Evolutionary conservation across 2,888 invertebrate genomes (phyloP).

Genomic region (Nebria salina): DNA sequence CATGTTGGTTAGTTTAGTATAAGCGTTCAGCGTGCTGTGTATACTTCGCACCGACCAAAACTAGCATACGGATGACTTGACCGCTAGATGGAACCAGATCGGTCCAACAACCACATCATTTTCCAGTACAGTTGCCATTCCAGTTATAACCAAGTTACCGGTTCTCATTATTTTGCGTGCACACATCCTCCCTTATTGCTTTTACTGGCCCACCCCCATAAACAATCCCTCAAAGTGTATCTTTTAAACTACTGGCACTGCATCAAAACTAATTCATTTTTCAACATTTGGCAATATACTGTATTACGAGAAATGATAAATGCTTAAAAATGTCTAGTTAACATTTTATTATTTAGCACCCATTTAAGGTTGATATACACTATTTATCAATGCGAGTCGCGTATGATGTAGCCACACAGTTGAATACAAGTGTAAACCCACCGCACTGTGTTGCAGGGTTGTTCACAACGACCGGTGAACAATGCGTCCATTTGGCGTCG

Average conservation of each 20-base stretch:
- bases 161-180: background rate
- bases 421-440: background rate
- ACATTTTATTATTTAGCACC: background rate
- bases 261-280: background rate
- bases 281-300: background rate
- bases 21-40: background rate
- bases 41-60: background rate
- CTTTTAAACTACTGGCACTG: background rate
- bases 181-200: conserved; percentile 5
- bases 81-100: conserved; percentile 37
- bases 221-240: background rate
- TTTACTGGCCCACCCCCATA: too few relatives aligned
- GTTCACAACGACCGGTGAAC: background rate
- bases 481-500: conserved; percentile 10
- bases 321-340: background rate
- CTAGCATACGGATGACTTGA: conserved; percentile 37
- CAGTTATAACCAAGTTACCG: conserved; percentile 1
- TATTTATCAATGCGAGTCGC: background rate
- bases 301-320: background rate
- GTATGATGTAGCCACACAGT: background rate
- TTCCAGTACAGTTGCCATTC: conserved; percentile 15
- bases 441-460: background rate
- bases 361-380: background rate
- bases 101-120: conserved; percentile 14
- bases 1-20: background rate